Evolutionary conservation across 1,140 invertebrate genomes (phyloP).

Genomic region (Scaptomyza montana): DNA sequence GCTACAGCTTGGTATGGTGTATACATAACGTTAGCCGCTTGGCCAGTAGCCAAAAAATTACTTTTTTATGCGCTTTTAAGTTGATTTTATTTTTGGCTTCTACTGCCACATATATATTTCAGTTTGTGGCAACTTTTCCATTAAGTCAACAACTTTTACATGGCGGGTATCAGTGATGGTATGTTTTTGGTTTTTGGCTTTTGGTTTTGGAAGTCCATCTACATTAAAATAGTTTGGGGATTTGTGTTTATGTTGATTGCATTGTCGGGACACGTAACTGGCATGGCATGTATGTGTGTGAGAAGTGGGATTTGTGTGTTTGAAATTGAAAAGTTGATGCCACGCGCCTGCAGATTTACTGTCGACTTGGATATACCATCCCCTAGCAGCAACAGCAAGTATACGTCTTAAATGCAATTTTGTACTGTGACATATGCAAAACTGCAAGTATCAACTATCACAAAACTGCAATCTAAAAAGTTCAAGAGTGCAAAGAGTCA

Average conservation of each 20-base stretch:
- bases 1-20: constrained; percentile 40
- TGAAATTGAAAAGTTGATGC: constrained; percentile 73
- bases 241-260: constrained; percentile 82
- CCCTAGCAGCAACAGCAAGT: not conserved
- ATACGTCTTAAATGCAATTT: constrained; percentile 62
- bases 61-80: constrained; percentile 71
- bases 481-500: constrained; percentile 46
- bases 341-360: constrained; percentile 55
- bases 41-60: constrained; percentile 63
- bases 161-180: constrained; percentile 21
- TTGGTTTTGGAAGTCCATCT: constrained; percentile 56
- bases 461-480: constrained; percentile 43
- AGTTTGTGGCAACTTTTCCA: constrained; percentile 62
- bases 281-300: constrained; percentile 29
- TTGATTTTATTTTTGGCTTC: constrained; percentile 44
- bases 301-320: constrained; percentile 51
- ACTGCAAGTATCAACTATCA: constrained; percentile 14
- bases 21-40: constrained; percentile 66
- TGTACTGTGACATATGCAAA: constrained; percentile 43
- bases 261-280: constrained; percentile 68
- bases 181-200: constrained; percentile 15
- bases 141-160: constrained; percentile 55
- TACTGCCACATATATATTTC: constrained; percentile 2
- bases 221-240: constrained; percentile 82
- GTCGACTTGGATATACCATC: not conserved